Evolutionary conservation across 2,797 vertebrate genomes (phyloP).

Genomic region (Melopsittacus undulatus): DNA sequence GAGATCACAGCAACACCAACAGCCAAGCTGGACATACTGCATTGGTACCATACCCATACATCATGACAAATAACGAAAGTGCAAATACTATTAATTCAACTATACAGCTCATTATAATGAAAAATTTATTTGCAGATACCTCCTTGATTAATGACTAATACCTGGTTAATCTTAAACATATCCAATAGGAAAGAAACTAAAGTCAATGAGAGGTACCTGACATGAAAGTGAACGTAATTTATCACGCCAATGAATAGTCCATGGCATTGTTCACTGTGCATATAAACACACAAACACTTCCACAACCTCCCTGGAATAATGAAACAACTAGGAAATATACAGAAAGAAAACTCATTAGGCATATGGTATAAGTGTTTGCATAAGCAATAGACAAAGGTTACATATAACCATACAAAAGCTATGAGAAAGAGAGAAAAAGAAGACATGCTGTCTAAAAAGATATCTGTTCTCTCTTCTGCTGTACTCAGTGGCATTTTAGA

Average conservation of each 20-base stretch:
- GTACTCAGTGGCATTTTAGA: neutral
- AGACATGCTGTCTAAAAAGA: neutral
- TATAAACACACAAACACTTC: constrained; percentile 47
- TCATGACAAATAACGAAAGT: constrained; percentile 57
- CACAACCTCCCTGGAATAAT: constrained; percentile 19
- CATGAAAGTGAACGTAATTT: constrained; percentile 49
- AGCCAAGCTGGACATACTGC: constrained; percentile 24
- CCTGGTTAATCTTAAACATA: constrained; percentile 69
- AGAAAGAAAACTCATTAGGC: constrained; percentile 24
- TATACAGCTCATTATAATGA: constrained; percentile 70
- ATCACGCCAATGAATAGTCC: constrained; percentile 59
- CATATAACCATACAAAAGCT: neutral
- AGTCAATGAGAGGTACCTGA: constrained; percentile 67
- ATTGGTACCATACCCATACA: constrained; percentile 4
- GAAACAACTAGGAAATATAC: constrained; percentile 12
- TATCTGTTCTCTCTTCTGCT: constrained; percentile 11
- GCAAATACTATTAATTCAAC: constrained; percentile 66
- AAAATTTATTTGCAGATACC: constrained; percentile 70
- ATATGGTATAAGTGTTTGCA: constrained; percentile 21
- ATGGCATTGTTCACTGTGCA: constrained; percentile 25
- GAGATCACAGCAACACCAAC: constrained; percentile 48
- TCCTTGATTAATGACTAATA: constrained; percentile 72
- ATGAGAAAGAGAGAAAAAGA: constrained; percentile 28
- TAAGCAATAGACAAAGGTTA: constrained; percentile 44
- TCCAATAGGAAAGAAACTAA: constrained; percentile 51